Percentiles rank a stretch among this genome's conserved stretches.
These are phyloP conservation scores for Rhinichthys osculus DNA, from an alignment of 2,797 vertebrate species.

Conservation along the genomic window DNA sequence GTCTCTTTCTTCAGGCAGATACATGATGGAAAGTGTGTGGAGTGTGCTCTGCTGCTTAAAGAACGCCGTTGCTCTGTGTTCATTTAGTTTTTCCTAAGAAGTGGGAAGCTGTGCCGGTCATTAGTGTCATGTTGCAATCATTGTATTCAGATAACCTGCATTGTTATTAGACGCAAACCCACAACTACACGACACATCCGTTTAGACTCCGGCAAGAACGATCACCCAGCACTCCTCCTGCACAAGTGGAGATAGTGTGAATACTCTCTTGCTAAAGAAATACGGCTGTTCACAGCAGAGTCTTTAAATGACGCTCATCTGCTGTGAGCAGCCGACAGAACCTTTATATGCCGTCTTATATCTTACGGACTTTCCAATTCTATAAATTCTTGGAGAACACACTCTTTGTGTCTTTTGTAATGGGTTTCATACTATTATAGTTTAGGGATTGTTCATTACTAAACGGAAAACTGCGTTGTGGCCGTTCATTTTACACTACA, in stretches of 20 bases:
- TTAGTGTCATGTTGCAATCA: background rate
- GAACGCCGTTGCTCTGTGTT: too few relatives aligned
- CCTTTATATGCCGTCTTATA: background rate
- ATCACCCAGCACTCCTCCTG: slow-evolving; percentile 66
- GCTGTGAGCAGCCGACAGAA: slow-evolving; percentile 54
- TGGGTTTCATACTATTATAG: too few relatives aligned
- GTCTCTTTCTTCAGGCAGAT: too few relatives aligned
- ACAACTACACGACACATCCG: background rate
- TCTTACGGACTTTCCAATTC: background rate
- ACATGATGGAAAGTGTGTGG: too few relatives aligned
- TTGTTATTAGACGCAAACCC: background rate
- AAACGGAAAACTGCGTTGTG: too few relatives aligned
- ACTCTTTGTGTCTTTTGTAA: too few relatives aligned
- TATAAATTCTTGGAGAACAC: too few relatives aligned
- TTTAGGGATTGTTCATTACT: too few relatives aligned
- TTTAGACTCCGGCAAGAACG: slow-evolving; percentile 47
- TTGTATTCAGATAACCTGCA: background rate
- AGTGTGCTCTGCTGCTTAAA: too few relatives aligned
- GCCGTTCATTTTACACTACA: too few relatives aligned
- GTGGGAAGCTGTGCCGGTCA: background rate
- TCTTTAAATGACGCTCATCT: slow-evolving; percentile 51
- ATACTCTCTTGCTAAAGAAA: slow-evolving; percentile 62
- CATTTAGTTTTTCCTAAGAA: background rate
- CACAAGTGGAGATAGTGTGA: slow-evolving; percentile 44
- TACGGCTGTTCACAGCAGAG: slow-evolving; percentile 34